A percentile compares a stretch with the other conserved stretches of the same genome.
These are phyloP conservation scores for Lycia hirtaria DNA, from an alignment of 2,888 invertebrate species.

Conservation along the genomic window DNA sequence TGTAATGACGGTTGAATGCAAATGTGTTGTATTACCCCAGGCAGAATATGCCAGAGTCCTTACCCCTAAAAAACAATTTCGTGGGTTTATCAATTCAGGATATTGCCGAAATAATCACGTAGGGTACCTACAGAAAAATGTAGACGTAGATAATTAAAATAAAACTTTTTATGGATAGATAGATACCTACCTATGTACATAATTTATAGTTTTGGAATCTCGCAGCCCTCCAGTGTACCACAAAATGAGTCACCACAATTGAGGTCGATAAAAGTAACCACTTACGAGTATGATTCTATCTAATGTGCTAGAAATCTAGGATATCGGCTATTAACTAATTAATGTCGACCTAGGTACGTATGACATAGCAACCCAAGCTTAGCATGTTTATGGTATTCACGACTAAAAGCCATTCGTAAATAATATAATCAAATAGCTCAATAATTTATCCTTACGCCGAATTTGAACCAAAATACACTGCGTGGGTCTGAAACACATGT, in stretches of 20 bases:
- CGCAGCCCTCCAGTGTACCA: background rate
- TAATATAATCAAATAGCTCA: background rate
- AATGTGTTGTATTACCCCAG: too few species aligned
- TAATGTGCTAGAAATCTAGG: slow-evolving; percentile 23
- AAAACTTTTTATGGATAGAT: too few species aligned
- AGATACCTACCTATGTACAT: background rate
- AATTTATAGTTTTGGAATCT: background rate
- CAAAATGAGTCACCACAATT: slow-evolving; percentile 4
- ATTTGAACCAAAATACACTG: slow-evolving; percentile 16
- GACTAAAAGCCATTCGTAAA: background rate
- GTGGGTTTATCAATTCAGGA: too few species aligned
- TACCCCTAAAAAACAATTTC: too few species aligned
- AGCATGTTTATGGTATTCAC: background rate
- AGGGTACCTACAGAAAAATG: too few species aligned
- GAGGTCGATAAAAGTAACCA: background rate
- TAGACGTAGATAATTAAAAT: too few species aligned
- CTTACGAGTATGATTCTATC: slow-evolving; percentile 6
- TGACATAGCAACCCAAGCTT: background rate
- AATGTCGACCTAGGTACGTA: background rate
- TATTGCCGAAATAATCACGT: too few species aligned
- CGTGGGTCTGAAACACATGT: slow-evolving; percentile 21
- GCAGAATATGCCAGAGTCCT: too few species aligned
- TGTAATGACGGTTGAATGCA: too few species aligned
- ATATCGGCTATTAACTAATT: slow-evolving; percentile 9
- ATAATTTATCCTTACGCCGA: slow-evolving; percentile 5